phyloP scores from a whole-genome alignment of 1,140 invertebrate species.

The Drosophila auraria region DNA sequence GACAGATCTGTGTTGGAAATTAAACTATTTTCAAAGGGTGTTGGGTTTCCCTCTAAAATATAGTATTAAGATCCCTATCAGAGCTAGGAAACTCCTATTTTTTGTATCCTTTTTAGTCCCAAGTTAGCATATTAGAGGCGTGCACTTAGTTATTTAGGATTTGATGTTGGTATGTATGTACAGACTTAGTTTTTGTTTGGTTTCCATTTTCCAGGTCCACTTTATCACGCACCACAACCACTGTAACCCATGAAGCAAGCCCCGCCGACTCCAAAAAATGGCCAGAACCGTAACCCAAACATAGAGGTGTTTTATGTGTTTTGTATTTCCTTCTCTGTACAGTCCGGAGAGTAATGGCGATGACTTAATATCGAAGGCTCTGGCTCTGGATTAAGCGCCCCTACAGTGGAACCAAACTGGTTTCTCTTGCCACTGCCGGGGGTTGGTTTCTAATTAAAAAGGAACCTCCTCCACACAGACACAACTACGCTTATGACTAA shows the following conservation, averaged over 20 bases:
- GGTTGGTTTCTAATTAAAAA: conserved; percentile 42
- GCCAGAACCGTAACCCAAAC: conserved; percentile 36
- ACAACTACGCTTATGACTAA: conserved; percentile 46
- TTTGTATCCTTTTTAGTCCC: conserved; percentile 1
- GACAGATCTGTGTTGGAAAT: too few species aligned
- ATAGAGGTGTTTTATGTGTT: conserved; percentile 20
- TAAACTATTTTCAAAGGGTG: conserved; percentile 16
- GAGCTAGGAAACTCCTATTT: conserved; percentile 10
- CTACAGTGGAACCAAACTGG: conserved; percentile 52
- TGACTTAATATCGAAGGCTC: conserved; percentile 49
- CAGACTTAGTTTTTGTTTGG: conserved; percentile 47
- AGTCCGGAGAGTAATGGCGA: conserved; percentile 16
- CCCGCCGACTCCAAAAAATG: conserved; percentile 29
- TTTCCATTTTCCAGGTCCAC: conserved; percentile 12
- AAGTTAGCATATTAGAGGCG: conserved; percentile 65
- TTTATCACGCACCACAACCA: conserved; percentile 74
- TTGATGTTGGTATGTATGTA: conserved; percentile 48
- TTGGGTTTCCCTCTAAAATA: not conserved
- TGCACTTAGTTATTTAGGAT: conserved; percentile 64
- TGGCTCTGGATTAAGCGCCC: conserved; percentile 28
- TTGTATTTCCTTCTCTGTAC: conserved; percentile 19
- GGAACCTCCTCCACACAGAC: conserved; percentile 23
- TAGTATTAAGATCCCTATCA: not conserved
- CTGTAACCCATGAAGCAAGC: conserved; percentile 50
- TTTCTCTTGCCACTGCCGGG: conserved; percentile 22